Base-by-base conservation (phyloP, 2,113 vertebrate genomes). In the Chionomys nivalis region DNA sequence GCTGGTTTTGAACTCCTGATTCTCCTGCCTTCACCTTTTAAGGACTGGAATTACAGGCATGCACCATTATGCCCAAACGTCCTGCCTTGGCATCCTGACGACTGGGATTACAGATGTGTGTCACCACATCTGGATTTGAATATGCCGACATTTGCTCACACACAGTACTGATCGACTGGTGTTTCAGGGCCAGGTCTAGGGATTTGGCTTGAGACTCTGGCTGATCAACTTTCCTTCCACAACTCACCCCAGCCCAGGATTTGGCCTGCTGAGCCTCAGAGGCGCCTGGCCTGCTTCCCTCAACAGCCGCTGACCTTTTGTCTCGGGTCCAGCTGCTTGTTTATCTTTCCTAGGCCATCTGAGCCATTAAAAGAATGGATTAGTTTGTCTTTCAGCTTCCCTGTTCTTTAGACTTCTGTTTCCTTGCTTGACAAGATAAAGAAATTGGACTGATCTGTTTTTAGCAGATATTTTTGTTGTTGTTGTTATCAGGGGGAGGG, bases 341-440 rank as follows among this genome's bases (percentile, higher is more conserved):
- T 97, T 91, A 75, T 76, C 70, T 97, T 95, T 91, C 89, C 82
- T 70, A 55, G 85, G 65, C 94, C 89, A 87, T 91, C 19, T 61
- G 89, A 89, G 76, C 92, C 93, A 90, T 72, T 95, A 87, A 97
- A 91, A 89, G 79, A 96, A 90, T 75, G 39, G 77, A 61, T 90
- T 82, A 12, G 88, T 88, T 97, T 87, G 81, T 47, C 82, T 97
- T 92, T 78, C 70, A 81, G 78, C 61, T 92, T 86, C 49, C 49
- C 76, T 92, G 23, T 81, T 95, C 86, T 76, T 63, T 52, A 63
- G 70, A 94, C 63, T 77, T 78, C 61, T 83, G 65, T n/a, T 92
- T 85, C 55, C 31, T 96, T 76, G 70, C 88, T 95, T 21, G 39
- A 85, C 70, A 78, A 24, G 47, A 95, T 65, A 73, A 95, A 89